Conservation (phyloP, 2,888 invertebrate genomes). For the Chymomyza procnemis region DNA sequence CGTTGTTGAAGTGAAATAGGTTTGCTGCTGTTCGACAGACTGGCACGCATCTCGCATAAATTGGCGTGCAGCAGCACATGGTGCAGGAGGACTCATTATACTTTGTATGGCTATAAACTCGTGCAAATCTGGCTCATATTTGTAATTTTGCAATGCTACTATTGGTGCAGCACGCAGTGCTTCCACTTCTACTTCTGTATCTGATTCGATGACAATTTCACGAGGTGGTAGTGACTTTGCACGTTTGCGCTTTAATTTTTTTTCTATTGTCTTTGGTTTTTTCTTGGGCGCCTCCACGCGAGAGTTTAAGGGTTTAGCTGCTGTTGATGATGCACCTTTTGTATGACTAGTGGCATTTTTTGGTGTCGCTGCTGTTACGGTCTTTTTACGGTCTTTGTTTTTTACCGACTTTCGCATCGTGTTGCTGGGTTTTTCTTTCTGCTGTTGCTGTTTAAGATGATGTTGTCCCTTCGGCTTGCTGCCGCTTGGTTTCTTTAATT, state of each 20-base stretch:
- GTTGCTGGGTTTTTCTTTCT: background rate
- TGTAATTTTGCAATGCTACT: background rate
- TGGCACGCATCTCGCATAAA: constrained; percentile 19
- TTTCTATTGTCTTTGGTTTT: background rate
- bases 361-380: background rate
- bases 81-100: constrained; percentile 31
- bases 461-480: constrained; percentile 17
- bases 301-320: background rate
- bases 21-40: background rate
- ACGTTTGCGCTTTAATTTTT: constrained; percentile 20
- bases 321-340: background rate
- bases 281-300: background rate
- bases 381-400: background rate
- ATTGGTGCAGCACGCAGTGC: too few relatives aligned
- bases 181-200: background rate
- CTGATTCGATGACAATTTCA: background rate
- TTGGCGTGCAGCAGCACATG: constrained; percentile 19
- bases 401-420: background rate
- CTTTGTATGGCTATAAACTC: constrained; percentile 15
- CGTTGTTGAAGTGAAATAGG: background rate
- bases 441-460: constrained; percentile 21
- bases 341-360: background rate
- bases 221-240: constrained; percentile 41
- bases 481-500: background rate
- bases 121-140: constrained; percentile 10